Evolutionary conservation across 2,113 vertebrate genomes (phyloP).

Genomic region (Nannospalax galili): DNA sequence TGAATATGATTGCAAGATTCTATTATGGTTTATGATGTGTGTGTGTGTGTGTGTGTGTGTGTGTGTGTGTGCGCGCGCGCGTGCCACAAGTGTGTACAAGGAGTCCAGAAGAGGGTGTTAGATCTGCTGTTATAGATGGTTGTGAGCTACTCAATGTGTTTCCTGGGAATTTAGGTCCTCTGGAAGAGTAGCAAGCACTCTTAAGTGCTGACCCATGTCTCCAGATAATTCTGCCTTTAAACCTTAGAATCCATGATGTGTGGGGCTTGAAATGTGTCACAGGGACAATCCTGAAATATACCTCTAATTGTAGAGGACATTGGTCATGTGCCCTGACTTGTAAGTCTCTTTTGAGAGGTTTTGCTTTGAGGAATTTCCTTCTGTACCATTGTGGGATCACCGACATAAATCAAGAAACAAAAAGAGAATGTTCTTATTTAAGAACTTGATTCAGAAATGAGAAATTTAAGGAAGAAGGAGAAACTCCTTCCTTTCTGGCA

Average conservation of each 20-base stretch:
- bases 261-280: neutral
- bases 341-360: neutral
- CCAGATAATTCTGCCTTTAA: neutral
- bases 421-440: neutral
- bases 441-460: neutral
- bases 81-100: neutral
- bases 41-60: no score
- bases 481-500: neutral
- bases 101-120: neutral
- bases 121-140: neutral
- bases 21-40: neutral
- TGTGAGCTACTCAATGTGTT: no score
- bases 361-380: neutral
- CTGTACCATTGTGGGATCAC: neutral
- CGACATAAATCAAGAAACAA: neutral
- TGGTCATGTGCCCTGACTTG: neutral
- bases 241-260: neutral
- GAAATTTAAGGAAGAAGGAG: neutral
- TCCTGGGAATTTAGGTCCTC: neutral
- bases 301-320: neutral
- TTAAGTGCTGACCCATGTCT: neutral
- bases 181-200: neutral
- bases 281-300: neutral
- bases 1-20: neutral
- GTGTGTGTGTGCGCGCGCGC: no score